Base-by-base conservation (phyloP, 2,888 invertebrate species). In the Drosophila mettleri region DNA sequence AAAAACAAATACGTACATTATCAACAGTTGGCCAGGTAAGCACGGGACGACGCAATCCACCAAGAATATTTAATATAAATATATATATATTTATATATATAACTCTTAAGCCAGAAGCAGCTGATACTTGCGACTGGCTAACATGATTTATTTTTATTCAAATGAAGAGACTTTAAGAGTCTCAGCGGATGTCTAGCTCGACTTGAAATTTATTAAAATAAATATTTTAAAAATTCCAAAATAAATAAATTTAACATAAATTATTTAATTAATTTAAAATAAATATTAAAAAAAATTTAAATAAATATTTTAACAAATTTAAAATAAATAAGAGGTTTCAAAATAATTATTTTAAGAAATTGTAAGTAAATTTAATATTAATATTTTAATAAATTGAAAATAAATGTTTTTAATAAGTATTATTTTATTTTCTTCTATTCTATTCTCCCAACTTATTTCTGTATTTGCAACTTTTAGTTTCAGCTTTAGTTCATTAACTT, bases 1-100 rank as follows among this genome's bases (percentile, higher is more conserved):
- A 48, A 33, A 48, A 20, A 20, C 48, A 39, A 64, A 73, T 57
- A 72, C 77, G 62, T 59, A 62, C 78, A 59, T 73, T 66, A 73
- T 55, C 68, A 71, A 52, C 54, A 54, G 52, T 53, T 29, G 64
- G 43, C 48, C 77, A 73, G 77, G 60, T 71, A 16, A 1, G 1
- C 41, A 9, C 14, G 16, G 43, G 24, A 27, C 46, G 31, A 18
- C 31, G 38, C 31, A 36, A 27, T 5, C 20, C 48, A 10, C 6
- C 33, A n/a, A 33, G 66, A 36, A 45, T 45, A 45, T 45, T 61
- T 24, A 24, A 24, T 43, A 24, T 41, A 20, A 7, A 24, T 22
- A 14, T 16, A 4, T 24, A 24, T 4, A 24, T 24, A 24, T 4
- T 4, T 3, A 18, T 31, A 27, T 31, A 67, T 12, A 6, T 55